Evolutionary conservation across 1,140 invertebrate species (phyloP).

Genomic region (Drosophila tristis): DNA sequence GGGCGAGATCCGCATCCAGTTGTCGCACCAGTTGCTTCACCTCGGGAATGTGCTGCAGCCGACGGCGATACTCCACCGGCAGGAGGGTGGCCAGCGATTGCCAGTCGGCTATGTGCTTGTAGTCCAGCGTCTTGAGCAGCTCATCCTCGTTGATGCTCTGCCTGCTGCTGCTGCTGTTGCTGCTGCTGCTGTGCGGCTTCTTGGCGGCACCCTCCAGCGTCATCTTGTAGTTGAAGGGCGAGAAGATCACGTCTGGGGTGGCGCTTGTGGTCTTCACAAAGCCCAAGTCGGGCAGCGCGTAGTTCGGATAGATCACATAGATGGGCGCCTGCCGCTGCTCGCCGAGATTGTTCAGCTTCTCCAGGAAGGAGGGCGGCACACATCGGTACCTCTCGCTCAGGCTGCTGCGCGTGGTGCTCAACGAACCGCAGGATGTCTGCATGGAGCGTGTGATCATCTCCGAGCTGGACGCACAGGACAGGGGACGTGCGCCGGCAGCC

Average conservation of each 20-base stretch:
- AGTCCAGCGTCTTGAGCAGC: conserved; percentile 90
- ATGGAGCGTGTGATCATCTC: conserved; percentile 89
- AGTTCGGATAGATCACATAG: conserved; percentile 96
- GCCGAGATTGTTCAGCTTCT: conserved; percentile 87
- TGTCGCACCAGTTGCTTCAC: conserved; percentile 77
- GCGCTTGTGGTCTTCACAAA: conserved; percentile 88
- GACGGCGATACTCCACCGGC: conserved; percentile 91
- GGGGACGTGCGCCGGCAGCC: conserved; percentile 39
- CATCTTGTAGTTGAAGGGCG: conserved; percentile 83
- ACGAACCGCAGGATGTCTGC: conserved; percentile 87
- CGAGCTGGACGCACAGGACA: conserved; percentile 79
- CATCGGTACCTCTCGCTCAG: conserved; percentile 85
- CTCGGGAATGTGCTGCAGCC: conserved; percentile 91
- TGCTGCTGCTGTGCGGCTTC: conserved; percentile 55
- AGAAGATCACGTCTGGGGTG: conserved; percentile 87
- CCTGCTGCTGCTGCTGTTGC: conserved; percentile 87
- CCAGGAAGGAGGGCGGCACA: conserved; percentile 88
- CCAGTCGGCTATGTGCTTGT: conserved; percentile 95
- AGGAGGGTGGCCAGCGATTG: conserved; percentile 94
- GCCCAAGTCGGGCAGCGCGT: conserved; percentile 94
- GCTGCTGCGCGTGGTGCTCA: conserved; percentile 76
- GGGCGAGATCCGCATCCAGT: conserved; percentile 85
- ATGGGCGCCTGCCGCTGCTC: conserved; percentile 89
- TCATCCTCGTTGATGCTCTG: conserved; percentile 91
- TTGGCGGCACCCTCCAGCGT: conserved; percentile 66